These are phyloP conservation scores for Enoplolaimus lenunculus DNA, from an alignment of 2,888 invertebrate species.

Conservation along the genomic window DNA sequence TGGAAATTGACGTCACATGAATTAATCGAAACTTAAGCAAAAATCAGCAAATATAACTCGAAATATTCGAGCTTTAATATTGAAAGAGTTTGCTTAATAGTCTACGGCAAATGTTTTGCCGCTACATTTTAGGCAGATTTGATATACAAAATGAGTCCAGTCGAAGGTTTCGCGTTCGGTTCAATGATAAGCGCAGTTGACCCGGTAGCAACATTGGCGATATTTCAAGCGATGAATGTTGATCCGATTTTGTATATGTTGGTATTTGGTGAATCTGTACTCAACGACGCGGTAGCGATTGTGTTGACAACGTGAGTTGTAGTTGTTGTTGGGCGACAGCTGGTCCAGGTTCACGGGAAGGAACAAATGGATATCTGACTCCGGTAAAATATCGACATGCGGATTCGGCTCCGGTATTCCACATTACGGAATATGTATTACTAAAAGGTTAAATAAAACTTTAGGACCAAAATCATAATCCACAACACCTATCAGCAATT, in stretches of 20 bases:
- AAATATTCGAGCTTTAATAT: too few relatives aligned
- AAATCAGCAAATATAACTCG: too few relatives aligned
- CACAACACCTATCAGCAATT: too few relatives aligned
- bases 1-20: too few relatives aligned
- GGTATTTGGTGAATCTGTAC: slow-evolving; percentile 86
- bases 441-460: too few relatives aligned
- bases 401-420: too few relatives aligned
- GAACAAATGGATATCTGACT: slow-evolving; percentile 20
- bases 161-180: slow-evolving; percentile 96
- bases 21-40: too few relatives aligned
- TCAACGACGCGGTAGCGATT: slow-evolving; percentile 96
- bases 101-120: too few relatives aligned
- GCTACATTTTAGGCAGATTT: slow-evolving; percentile 47
- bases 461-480: too few relatives aligned
- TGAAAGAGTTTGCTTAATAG: too few relatives aligned
- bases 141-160: slow-evolving; percentile 76
- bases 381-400: too few relatives aligned
- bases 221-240: slow-evolving; percentile 89
- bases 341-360: slow-evolving; percentile 29
- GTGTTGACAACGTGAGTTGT: slow-evolving; percentile 64
- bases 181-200: slow-evolving; percentile 95
- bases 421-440: too few relatives aligned
- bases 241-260: slow-evolving; percentile 97
- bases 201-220: slow-evolving; percentile 95
- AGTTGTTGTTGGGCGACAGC: slow-evolving; percentile 3